These are phyloP conservation scores for Nansenia antarctica DNA, from an alignment of 2,113 vertebrate genomes.

Conservation along the genomic window DNA sequence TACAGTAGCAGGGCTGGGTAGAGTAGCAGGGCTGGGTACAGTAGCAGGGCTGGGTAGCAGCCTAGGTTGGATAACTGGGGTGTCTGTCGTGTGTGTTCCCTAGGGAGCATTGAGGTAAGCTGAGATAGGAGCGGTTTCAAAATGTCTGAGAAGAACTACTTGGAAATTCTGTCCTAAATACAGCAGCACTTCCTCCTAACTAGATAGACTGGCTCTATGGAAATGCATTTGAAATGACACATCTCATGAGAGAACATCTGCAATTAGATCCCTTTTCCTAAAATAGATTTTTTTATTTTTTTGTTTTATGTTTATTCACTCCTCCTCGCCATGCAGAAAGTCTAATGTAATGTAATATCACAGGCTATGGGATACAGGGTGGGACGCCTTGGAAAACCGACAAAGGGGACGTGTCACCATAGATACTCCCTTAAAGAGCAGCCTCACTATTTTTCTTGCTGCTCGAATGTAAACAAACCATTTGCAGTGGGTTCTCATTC, in stretches of 20 bases:
- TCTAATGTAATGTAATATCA: slow-evolving; percentile 45
- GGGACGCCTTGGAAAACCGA: slow-evolving; percentile 30
- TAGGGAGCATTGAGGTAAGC: slow-evolving; percentile 45
- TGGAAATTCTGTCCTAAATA: slow-evolving; percentile 28
- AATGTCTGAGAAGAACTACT: slow-evolving; percentile 33
- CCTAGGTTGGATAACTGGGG: too few relatives aligned
- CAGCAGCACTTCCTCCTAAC: slow-evolving; percentile 9
- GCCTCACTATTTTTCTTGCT: slow-evolving; percentile 26
- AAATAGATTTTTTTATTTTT: neutral
- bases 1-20: too few relatives aligned
- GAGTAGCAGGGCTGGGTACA: too few relatives aligned
- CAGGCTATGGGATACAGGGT: slow-evolving; percentile 43
- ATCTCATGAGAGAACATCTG: slow-evolving; percentile 5
- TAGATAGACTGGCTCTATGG: slow-evolving; percentile 18
- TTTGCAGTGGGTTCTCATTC: slow-evolving; percentile 45
- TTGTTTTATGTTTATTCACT: neutral
- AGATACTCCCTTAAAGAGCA: slow-evolving; percentile 27
- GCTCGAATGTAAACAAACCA: slow-evolving; percentile 51
- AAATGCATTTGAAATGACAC: slow-evolving; percentile 28
- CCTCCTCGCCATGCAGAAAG: slow-evolving; percentile 2
- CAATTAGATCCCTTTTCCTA: neutral
- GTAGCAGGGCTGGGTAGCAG: neutral
- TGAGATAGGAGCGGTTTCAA: slow-evolving; percentile 41
- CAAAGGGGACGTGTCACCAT: slow-evolving; percentile 24
- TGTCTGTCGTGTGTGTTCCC: slow-evolving; percentile 25